Conservation (phyloP, 2,888 invertebrate species). For the Ypsolopha scabrella region DNA sequence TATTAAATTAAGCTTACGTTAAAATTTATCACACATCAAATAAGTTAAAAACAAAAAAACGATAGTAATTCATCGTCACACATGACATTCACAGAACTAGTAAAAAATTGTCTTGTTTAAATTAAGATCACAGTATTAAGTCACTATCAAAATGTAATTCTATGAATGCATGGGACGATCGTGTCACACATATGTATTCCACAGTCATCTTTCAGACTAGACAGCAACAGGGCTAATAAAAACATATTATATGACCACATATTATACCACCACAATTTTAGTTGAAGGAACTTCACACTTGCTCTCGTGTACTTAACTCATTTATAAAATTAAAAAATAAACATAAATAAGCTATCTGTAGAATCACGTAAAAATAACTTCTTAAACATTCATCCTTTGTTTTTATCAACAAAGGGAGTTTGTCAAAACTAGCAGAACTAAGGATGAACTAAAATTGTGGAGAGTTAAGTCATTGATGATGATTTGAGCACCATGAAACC, state of each 20-base stretch:
- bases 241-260: constrained; percentile 20
- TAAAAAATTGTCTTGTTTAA: constrained; percentile 64
- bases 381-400: background rate
- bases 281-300: background rate
- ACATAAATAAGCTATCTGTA: background rate
- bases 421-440: too few species aligned
- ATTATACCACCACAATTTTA: constrained; percentile 5
- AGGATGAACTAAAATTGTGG: constrained; percentile 33
- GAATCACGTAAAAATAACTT: background rate
- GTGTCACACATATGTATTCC: constrained; percentile 59
- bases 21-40: constrained; percentile 49
- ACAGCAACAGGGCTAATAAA: constrained; percentile 42
- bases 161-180: constrained; percentile 57
- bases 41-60: constrained; percentile 52
- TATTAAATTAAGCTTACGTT: constrained; percentile 47
- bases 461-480: constrained; percentile 22
- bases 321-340: background rate
- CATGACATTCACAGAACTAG: constrained; percentile 54
- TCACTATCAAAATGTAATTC: constrained; percentile 61
- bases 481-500: constrained; percentile 35
- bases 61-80: constrained; percentile 43
- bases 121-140: constrained; percentile 70
- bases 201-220: constrained; percentile 58
- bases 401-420: background rate
- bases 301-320: background rate